These are phyloP conservation scores for Xenopus petersii DNA, from an alignment of 2,797 vertebrate genomes.

Conservation along the genomic window DNA sequence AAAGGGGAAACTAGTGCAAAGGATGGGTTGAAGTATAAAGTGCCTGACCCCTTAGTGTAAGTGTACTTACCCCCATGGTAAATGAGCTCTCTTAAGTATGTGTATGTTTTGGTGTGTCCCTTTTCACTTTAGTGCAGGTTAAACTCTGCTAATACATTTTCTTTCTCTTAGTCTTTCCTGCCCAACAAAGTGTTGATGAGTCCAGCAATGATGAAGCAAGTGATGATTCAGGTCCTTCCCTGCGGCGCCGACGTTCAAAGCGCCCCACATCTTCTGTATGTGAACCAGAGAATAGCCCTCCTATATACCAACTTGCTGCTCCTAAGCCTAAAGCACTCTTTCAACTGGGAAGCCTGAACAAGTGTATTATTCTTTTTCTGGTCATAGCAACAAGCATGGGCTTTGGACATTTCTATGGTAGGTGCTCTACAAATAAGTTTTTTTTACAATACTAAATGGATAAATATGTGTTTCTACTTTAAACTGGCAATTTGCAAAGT, in stretches of 20 bases:
- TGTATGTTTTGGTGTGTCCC: too few relatives aligned
- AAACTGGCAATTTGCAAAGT: too few relatives aligned
- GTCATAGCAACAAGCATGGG: conserved; percentile 86
- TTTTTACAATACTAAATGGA: too few relatives aligned
- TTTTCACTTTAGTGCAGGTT: too few relatives aligned
- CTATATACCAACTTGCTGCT: conserved; percentile 29
- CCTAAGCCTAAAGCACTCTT: conserved; percentile 40
- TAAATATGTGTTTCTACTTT: too few relatives aligned
- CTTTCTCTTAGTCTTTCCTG: conserved; percentile 58
- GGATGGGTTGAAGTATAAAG: too few relatives aligned
- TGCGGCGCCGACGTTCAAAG: conserved; percentile 75
- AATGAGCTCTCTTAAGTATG: too few relatives aligned
- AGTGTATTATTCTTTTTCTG: conserved; percentile 79
- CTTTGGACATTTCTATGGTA: conserved; percentile 88
- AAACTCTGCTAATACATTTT: too few relatives aligned
- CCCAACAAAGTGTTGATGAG: conserved; percentile 58
- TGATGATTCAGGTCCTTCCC: conserved; percentile 55
- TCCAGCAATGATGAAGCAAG: conserved; percentile 79
- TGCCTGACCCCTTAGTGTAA: too few relatives aligned
- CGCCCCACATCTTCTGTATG: conserved; percentile 64
- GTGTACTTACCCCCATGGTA: too few relatives aligned
- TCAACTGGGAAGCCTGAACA: conserved; percentile 71
- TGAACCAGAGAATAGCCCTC: conserved; percentile 50
- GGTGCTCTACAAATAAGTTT: conserved; percentile 42
- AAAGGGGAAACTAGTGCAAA: too few relatives aligned